Conservation (phyloP, 2,888 invertebrate species). For the Drosophila aldrichi region DNA sequence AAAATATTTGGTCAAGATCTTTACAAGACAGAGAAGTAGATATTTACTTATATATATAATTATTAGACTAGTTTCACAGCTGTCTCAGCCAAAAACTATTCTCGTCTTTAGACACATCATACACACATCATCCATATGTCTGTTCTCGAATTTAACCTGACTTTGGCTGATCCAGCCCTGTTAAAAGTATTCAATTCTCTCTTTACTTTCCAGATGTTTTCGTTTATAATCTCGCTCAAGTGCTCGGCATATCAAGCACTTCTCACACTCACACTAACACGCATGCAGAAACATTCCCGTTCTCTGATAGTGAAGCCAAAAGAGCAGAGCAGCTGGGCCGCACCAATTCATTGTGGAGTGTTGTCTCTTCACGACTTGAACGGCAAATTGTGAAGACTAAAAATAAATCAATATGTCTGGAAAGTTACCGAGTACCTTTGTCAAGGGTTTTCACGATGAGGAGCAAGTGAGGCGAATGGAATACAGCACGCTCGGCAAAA, state of each 20-base stretch:
- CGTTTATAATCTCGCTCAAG: conserved; percentile 9
- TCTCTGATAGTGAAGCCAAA: conserved; percentile 10
- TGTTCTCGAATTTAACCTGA: too few relatives aligned
- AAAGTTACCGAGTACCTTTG: conserved; percentile 87
- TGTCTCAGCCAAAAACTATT: too few relatives aligned
- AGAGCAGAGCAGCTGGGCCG: background rate
- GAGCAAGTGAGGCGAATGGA: conserved; percentile 88
- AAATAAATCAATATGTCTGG: conserved; percentile 47
- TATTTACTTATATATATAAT: too few relatives aligned
- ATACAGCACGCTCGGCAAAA: conserved; percentile 90
- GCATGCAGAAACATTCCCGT: background rate
- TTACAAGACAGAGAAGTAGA: too few relatives aligned
- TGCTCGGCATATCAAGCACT: conserved; percentile 19
- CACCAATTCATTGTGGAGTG: conserved; percentile 27
- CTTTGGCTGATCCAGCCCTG: conserved; percentile 20
- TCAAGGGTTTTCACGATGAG: conserved; percentile 88
- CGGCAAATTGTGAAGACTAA: conserved; percentile 1
- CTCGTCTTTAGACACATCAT: too few relatives aligned
- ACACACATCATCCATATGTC: too few relatives aligned
- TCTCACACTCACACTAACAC: conserved; percentile 8
- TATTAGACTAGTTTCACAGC: too few relatives aligned
- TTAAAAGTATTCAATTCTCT: conserved; percentile 3
- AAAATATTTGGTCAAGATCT: too few relatives aligned
- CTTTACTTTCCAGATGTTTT: background rate
- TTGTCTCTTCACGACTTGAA: background rate